Base-by-base conservation (phyloP, 2,888 invertebrate genomes). In the Pyrrhosoma nymphula region DNA sequence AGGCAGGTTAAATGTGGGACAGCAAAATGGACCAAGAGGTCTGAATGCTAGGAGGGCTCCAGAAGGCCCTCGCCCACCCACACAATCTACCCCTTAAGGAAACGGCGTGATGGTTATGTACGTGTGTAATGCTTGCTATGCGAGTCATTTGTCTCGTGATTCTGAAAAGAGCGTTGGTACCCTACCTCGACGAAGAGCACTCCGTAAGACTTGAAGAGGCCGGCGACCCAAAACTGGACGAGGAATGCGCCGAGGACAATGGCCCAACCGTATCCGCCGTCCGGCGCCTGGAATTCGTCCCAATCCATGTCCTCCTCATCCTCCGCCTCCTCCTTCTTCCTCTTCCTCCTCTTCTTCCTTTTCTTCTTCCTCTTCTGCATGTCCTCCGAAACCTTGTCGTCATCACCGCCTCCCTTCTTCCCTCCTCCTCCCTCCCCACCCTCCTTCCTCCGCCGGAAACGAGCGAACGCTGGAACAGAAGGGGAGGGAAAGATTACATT, bases 221-320 rank as follows among this genome's bases (percentile, higher is more conserved):
- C 96, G 47, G 96, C 96, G 63, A 96, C 96, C 96, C 96, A 96
- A 91, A 96, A 95, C 95, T 96, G 96, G 95, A 96, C 96, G 56
- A 96, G 95, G 95, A 96, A 96, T 1, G 96, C 96, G 30, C 96
- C 96, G n/a, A 96, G 95, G 16, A 96, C 96, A n/a, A 96, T 96
- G 90, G 96, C 97, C 96, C 96, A 96, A 14, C 96, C 96, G 95
- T 96, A 96, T 0, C 96, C 96, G 10, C 96, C 96, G 95, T 96
- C 96, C 20, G 96, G 96, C 18, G 93, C 93, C 75, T 69, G 63
- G 96, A 95, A 96, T 95, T 95, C 47, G 96, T 95, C 90, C 95
- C 95, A 95, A 95, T 95, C 95, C 91, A 91, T 93, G n/a, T 55
- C 69, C 88, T 95, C 90, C 88, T 75, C 47, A 88, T 95, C 82